Evolutionary conservation across 1,140 invertebrate genomes (phyloP).

Genomic region (Phortica variegata): DNA sequence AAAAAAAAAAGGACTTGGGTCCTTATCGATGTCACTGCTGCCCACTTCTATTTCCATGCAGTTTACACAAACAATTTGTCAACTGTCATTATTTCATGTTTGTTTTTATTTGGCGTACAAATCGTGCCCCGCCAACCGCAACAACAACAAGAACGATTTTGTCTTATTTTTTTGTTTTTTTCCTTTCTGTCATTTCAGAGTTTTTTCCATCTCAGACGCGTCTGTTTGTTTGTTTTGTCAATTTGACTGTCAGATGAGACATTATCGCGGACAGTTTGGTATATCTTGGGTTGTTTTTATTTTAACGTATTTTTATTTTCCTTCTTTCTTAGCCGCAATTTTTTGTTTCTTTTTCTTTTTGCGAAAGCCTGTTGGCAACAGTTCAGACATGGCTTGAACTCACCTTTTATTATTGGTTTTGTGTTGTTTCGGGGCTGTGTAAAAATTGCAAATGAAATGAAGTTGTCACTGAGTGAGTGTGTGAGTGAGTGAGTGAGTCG

Average conservation of each 20-base stretch:
- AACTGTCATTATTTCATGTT: constrained; percentile 46
- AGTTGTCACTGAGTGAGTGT: too few species aligned
- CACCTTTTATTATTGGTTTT: constrained; percentile 22
- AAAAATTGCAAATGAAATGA: constrained; percentile 44
- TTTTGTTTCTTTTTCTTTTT: too few species aligned
- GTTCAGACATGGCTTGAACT: constrained; percentile 4
- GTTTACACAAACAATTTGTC: constrained; percentile 52
- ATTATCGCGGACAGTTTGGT: constrained; percentile 30
- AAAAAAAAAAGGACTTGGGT: too few species aligned
- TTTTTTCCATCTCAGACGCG: background rate
- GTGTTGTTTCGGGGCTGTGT: too few species aligned
- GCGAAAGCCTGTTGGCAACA: constrained; percentile 1
- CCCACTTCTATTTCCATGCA: constrained; percentile 20
- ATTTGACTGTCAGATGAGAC: constrained; percentile 41
- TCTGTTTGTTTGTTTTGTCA: constrained; percentile 12
- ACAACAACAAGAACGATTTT: constrained; percentile 34
- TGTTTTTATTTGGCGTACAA: constrained; percentile 26
- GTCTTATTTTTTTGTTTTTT: background rate
- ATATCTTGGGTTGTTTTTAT: too few species aligned
- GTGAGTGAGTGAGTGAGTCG: too few species aligned
- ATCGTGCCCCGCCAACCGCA: constrained; percentile 36
- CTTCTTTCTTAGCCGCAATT: too few species aligned
- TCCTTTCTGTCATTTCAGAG: background rate
- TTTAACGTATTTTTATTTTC: too few species aligned
- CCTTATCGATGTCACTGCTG: too few species aligned